Conservation (phyloP, 1,140 invertebrate species). For the Pseudomyrmex sp. region DNA sequence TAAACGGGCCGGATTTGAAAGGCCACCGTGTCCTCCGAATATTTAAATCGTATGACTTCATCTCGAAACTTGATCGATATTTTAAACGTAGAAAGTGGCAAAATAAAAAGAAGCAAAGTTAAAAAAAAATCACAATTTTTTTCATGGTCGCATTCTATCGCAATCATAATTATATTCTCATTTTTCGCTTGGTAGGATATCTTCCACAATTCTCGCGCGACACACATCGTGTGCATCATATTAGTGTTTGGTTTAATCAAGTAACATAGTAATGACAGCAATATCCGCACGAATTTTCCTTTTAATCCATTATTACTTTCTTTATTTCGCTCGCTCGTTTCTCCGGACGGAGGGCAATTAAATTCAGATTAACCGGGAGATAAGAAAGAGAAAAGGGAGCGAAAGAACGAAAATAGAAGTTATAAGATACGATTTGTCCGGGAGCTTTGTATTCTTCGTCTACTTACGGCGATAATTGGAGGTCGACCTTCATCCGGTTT, state of each 20-base stretch:
- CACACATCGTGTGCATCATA: no score
- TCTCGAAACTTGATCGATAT: conserved; percentile 38
- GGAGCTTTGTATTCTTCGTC: conserved; percentile 35
- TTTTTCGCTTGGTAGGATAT: not conserved
- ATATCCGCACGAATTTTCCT: conserved; percentile 14
- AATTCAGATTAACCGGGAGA: conserved; percentile 40
- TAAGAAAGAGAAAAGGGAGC: conserved; percentile 5
- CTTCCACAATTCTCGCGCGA: not conserved
- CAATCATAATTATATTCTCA: conserved; percentile 44
- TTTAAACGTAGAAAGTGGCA: not conserved
- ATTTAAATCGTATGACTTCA: conserved; percentile 27
- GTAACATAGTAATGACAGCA: conserved; percentile 14
- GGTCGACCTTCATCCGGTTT: conserved; percentile 56
- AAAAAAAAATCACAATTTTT: no score
- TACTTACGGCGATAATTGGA: conserved; percentile 55
- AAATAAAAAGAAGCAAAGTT: no score
- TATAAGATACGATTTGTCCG: conserved; percentile 36
- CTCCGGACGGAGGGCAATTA: conserved; percentile 37
- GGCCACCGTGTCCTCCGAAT: not conserved
- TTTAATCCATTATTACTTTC: conserved; percentile 19
- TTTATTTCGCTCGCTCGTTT: conserved; percentile 24
- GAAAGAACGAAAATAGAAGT: conserved; percentile 21
- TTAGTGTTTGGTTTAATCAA: conserved; percentile 27
- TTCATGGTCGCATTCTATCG: not conserved
- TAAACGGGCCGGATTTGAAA: conserved; percentile 39